These are phyloP conservation scores for Mechanitis messenoides DNA, from an alignment of 2,888 invertebrate genomes.

Conservation along the genomic window DNA sequence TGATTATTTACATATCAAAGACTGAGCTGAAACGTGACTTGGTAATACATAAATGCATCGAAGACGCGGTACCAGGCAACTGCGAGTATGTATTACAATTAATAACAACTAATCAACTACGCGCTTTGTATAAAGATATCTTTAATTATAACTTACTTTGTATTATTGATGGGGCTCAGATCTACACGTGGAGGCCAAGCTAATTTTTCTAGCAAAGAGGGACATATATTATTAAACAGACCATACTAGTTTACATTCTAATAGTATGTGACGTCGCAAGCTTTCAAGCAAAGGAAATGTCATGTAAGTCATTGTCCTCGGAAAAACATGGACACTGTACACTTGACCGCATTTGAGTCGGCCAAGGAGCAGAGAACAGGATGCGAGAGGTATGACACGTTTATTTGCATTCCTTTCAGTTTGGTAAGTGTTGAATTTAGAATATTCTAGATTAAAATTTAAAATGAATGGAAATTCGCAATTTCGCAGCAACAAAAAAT, in stretches of 20 bases:
- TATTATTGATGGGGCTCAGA: too few species aligned
- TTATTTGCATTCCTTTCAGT: slow-evolving; percentile 5
- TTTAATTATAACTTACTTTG: too few species aligned
- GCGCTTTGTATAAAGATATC: too few species aligned
- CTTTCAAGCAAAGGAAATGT: slow-evolving; percentile 16
- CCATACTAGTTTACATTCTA: neutral
- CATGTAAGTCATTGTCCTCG: slow-evolving; percentile 23
- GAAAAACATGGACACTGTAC: slow-evolving; percentile 18
- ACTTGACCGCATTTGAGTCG: slow-evolving; percentile 24
- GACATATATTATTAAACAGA: too few species aligned
- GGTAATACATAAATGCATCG: slow-evolving; percentile 3
- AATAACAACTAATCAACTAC: too few species aligned
- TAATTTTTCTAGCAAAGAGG: too few species aligned
- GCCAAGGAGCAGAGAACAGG: slow-evolving; percentile 24
- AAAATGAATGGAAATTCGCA: too few species aligned
- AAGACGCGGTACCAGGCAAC: neutral
- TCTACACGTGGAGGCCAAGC: too few species aligned
- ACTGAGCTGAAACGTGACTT: slow-evolving; percentile 3
- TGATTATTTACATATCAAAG: slow-evolving; percentile 7
- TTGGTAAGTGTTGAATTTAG: too few species aligned
- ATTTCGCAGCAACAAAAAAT: too few species aligned
- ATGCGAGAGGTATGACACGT: slow-evolving; percentile 13
- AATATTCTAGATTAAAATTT: too few species aligned
- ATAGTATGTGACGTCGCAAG: neutral
- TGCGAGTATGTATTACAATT: neutral